Evolutionary conservation across 2,797 vertebrate genomes (phyloP).

Genomic region (Alca torda): DNA sequence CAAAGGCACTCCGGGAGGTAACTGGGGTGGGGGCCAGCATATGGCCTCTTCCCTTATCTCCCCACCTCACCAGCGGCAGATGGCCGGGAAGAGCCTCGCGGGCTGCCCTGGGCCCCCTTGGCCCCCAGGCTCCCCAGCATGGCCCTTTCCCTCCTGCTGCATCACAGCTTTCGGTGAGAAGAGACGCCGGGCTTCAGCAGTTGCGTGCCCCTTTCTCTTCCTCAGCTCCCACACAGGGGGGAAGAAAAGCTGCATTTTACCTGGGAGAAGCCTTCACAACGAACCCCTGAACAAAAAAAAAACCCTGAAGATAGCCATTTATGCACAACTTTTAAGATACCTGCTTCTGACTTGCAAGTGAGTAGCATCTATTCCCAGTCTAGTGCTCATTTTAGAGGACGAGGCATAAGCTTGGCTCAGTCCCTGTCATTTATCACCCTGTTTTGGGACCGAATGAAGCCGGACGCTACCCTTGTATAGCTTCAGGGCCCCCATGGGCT

Average conservation of each 20-base stretch:
- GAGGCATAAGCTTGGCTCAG: neutral
- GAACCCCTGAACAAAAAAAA: neutral
- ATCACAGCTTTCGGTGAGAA: neutral
- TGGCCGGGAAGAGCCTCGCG: rapidly evolving
- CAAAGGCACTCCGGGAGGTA: rapidly evolving
- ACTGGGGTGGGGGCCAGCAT: rapidly evolving
- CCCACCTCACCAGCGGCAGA: neutral
- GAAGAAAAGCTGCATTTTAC: neutral
- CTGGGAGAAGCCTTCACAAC: neutral
- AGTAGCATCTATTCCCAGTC: neutral
- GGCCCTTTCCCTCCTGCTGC: rapidly evolving
- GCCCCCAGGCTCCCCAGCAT: neutral
- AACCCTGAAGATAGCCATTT: neutral
- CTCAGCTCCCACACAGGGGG: neutral
- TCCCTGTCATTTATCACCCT: neutral
- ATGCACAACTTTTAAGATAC: rapidly evolving
- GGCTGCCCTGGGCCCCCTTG: rapidly evolving
- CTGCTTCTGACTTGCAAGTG: too few relatives aligned
- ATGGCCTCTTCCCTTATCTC: neutral
- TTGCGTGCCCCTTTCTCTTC: rapidly evolving
- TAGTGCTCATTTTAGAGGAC: neutral
- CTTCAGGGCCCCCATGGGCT: neutral
- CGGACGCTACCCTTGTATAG: neutral
- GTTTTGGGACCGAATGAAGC: neutral
- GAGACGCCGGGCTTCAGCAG: neutral